Evolutionary conservation across 2,797 vertebrate species (phyloP).

Genomic region (Brachymystax lenok): DNA sequence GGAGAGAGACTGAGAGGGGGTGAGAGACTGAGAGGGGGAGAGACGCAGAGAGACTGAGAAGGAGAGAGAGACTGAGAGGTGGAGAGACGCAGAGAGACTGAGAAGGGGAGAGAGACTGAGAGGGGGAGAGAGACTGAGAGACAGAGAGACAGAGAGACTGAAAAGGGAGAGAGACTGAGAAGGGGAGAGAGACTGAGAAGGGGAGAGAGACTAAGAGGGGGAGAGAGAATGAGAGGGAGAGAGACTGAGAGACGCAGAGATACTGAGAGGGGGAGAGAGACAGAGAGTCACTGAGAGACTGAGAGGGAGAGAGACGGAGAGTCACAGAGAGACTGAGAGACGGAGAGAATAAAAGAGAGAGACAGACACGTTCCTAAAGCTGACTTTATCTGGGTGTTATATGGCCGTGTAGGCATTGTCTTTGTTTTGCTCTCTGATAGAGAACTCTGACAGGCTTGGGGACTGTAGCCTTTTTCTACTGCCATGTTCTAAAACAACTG

Average conservation of each 20-base stretch:
- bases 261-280: background rate
- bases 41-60: background rate
- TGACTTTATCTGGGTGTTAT: background rate
- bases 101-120: background rate
- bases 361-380: background rate
- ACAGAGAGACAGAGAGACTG: no score
- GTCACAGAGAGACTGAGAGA: background rate
- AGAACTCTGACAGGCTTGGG: background rate
- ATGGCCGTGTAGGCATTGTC: background rate
- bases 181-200: slow-evolving; percentile 28
- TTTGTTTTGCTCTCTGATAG: slow-evolving; percentile 8
- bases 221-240: background rate
- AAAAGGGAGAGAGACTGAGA: slow-evolving; percentile 6
- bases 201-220: background rate
- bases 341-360: background rate
- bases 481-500: background rate
- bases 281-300: background rate
- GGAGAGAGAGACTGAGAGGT: background rate
- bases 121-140: background rate
- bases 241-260: background rate
- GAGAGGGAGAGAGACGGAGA: background rate
- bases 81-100: slow-evolving; percentile 5
- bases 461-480: background rate
- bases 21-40: background rate
- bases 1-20: background rate